A percentile compares a stretch with the other conserved stretches of the same genome.
Conservation (phyloP, 2,113 vertebrate species). For the Ceratotherium simum region DNA sequence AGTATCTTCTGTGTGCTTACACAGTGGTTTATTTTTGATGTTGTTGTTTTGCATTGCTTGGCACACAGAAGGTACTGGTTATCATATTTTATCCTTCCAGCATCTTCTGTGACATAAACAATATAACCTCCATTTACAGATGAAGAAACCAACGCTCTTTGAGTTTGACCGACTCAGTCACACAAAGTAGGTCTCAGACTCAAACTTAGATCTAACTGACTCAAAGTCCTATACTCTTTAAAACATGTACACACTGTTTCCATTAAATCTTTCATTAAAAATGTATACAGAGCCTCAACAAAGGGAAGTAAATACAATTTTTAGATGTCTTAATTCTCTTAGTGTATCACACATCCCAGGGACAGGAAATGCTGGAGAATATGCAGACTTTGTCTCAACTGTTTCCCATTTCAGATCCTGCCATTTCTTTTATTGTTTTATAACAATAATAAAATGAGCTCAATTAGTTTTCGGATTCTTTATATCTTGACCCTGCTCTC, state of each 20-base stretch:
- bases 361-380: background rate
- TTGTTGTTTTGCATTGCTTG: background rate
- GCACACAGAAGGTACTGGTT: background rate
- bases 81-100: background rate
- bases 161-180: background rate
- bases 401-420: background rate
- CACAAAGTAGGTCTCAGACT: background rate
- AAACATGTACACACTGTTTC: background rate
- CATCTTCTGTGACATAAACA: background rate
- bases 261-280: background rate
- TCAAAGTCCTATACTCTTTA: background rate
- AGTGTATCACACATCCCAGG: background rate
- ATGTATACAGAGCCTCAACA: background rate
- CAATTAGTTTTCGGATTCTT: background rate
- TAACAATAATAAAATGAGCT: conserved; percentile 16
- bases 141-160: background rate
- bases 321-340: background rate
- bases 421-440: background rate
- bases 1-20: background rate
- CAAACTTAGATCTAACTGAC: background rate
- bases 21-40: background rate
- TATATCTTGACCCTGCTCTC: background rate
- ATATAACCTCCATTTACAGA: background rate
- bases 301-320: background rate
- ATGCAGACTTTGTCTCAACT: background rate